Conservation (phyloP, 1,140 invertebrate genomes). For the Trialeurodes vaporariorum region DNA sequence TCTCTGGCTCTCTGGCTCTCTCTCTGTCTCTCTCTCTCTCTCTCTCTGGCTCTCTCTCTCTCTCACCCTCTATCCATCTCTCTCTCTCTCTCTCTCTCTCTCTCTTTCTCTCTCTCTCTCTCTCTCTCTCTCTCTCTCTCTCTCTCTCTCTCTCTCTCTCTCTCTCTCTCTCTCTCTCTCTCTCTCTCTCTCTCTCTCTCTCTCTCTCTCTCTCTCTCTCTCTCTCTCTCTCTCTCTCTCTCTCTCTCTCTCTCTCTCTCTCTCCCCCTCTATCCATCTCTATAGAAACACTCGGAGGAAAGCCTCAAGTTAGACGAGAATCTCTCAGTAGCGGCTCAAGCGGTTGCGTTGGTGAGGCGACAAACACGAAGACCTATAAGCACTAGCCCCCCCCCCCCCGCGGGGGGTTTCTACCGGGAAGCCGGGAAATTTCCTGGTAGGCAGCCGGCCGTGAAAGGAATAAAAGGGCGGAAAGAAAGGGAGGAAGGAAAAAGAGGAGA, state of each 20-base stretch:
- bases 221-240: neutral
- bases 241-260: neutral
- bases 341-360: too few relatives aligned
- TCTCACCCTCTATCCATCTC: neutral
- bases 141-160: neutral
- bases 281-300: too few relatives aligned
- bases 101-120: neutral
- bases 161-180: neutral
- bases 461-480: too few relatives aligned
- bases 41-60: neutral
- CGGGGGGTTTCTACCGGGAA: too few relatives aligned
- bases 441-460: too few relatives aligned
- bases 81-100: neutral
- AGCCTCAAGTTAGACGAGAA: too few relatives aligned
- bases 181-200: neutral
- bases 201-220: neutral
- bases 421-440: too few relatives aligned
- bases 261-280: neutral
- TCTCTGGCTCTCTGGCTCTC: neutral
- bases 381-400: too few relatives aligned
- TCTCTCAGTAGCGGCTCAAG: too few relatives aligned
- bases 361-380: too few relatives aligned
- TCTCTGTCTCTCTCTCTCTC: neutral
- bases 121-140: neutral
- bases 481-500: too few relatives aligned